Evolutionary conservation across 1,140 invertebrate species (phyloP), one percentile per base, ranked within the genome.

Genomic region (Tetragonula clypearis): DNA sequence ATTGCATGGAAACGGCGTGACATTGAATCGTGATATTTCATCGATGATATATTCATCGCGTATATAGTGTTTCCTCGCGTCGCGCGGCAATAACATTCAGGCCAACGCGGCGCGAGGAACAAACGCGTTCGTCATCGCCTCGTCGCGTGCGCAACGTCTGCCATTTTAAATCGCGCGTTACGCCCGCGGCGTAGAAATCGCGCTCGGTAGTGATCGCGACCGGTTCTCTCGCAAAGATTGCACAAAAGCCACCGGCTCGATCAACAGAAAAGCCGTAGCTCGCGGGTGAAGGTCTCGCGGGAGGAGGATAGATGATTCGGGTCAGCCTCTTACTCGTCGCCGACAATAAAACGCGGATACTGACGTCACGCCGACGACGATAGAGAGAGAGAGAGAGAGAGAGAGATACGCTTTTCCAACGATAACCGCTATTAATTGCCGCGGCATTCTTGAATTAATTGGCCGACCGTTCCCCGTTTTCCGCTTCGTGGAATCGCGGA

Each of bases 271-370:
- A 83, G 56, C 74, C 23, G 30, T 68, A 71, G 21, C 49, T 62
- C 41, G 19, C 77, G 82, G 76, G 77, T 73, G 83, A 84, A 85
- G 83, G 83, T 73, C 77, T 53, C 68, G 35, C 35, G 35, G 35
- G 19, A 14, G 11, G 35, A 73, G 11, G 35, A 73, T 66, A 58
- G 83, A 80, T 49, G 77, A 85, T 73, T 80, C 74, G 75, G 77
- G 77, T 80, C 56, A 68, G 65, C 15, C 35, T 14, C 35, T 21
- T 30, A 19, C n/a, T 78, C 62, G 53, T 14, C 41, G 23, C 26
- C 58, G 60, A 80, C 77, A 85, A 85, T 80, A 66, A 79, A 73
- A 84, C 78, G 69, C 77, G 76, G 56, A 80, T 84, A 68, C 77
- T 84, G 58, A 85, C 83, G 83, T 85, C 83, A 85, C 17, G 23